Base-by-base conservation (phyloP, 2,113 vertebrate species). In the Ictalurus furcatus region DNA sequence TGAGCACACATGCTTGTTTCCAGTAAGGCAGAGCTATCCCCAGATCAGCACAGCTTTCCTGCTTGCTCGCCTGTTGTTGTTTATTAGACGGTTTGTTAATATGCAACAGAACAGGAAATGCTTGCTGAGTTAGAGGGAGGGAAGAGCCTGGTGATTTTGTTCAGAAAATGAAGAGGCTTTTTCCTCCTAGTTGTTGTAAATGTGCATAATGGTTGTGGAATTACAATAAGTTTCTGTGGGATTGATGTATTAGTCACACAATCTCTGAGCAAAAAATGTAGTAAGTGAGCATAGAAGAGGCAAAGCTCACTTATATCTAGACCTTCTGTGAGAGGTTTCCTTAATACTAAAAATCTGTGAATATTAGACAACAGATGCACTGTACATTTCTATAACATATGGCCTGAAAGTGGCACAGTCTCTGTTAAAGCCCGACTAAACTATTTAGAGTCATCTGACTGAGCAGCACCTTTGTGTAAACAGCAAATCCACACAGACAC, bases 21-120 rank as follows among this genome's bases (percentile, higher is more conserved):
- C 34, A 85, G 3, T 28, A 34, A 71, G 71, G 2, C 28, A 28
- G 21, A 76, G 59, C 79, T 30, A 40, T 59, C 83, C 67, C 34
- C 40, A 69, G 79, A 79, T 88, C 88, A 88, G 86, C 37, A 30
- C 56, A 16, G 56, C 34, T 40, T 82, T 89, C 86, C 81, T 54
- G 69, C 52, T 86, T 87, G 85, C 86, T 67, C 12, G 74, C 40
- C 87, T 79, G 86, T 89, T 90, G 87, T 91, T 91, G 91, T 92
- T 93, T 91, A 92, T 79, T 71, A 83, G 86, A 58, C 54, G 48
- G 69, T 80, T 89, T 78, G 85, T 90, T 92, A 93, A 92, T 92
- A 89, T 90, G 88, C 88, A 91, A 89, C 91, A 93, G 92, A 92
- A 89, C 91, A 91, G 91, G 91, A 93, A 92, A 92, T 92, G 89